Evolutionary conservation across 1,140 invertebrate species (phyloP), one percentile per base, ranked within the genome.

Genomic region (Drosophila dunni): DNA sequence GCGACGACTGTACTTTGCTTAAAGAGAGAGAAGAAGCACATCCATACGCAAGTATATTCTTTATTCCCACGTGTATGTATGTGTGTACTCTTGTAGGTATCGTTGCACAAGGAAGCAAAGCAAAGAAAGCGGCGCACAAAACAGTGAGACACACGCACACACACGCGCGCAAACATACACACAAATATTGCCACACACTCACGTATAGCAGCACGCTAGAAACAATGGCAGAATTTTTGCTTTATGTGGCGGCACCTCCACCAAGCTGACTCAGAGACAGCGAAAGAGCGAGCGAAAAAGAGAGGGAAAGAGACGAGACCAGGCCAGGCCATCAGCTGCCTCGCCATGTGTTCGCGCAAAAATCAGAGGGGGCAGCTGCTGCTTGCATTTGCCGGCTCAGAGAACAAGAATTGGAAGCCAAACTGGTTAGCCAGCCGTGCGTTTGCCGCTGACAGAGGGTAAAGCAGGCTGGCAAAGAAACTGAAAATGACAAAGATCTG

Each of bases 1-100:
- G 69, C 74, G 81, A 79, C 81, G 81, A 83, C 81, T 83, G 81
- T 83, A 83, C 81, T 77, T 83, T 75, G 64, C 56, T 62, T 38
- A 63, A 69, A 71, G 75, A 29, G 24, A 29, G 24, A 29, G 24
- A 73, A 70, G 45, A 50, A 63, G 17, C 40, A 51, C 13, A 66
- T 51, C 53, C 24, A 57, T 56, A 45, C 24, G 58, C 42, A 51
- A 15, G 51, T 56, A 60, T 68, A 65, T 56, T 34, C 56, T 53
- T 60, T 60, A 60, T 60, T 42, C 40, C 34, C 65, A 69, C 71
- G 58, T 78, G 58, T 61, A 34, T 57, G 62, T 61, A 38, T 68
- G 36, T 42, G 36, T 77, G 40, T 56, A 17, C 48, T 71, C 36
- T 51, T 56, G 54, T 72, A 67, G 63, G 69, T 67, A 58, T 67